Base-by-base conservation (phyloP, 2,888 invertebrate genomes). In the Abrostola tripartita region DNA sequence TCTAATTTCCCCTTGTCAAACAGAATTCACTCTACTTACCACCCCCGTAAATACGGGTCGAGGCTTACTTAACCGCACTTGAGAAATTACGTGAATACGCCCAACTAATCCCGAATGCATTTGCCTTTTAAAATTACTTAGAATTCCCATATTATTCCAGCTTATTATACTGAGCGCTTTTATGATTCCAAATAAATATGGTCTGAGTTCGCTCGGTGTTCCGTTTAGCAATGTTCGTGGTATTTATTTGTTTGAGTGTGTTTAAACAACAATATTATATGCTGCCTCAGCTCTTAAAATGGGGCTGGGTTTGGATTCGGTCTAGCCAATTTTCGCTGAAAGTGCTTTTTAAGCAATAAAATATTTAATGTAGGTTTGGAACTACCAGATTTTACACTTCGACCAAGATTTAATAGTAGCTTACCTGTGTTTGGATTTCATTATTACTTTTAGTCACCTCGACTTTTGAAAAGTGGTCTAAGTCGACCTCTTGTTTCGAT, bases 111-210 rank as follows among this genome's bases (percentile, higher is more conserved):
- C 52, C 37, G 61, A 61, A 72, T 50, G 44, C 54, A 58, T 41
- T 50, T 55, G 37, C 12, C 9, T 58, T 72, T 42, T 36, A 38
- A 53, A 14, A 38, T 24, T 49, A 35, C 38, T 9, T 52, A 37
- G 11, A 44, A 44, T n/a, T 36, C 14, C 58, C 40, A 65, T 44
- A 55, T 42, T 14, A 67, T 53, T 12, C 11, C 7, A 14, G 58
- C 24, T 73, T 50, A 52, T 54, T 12, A 24, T 37, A 37, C 37
- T 35, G 5, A 24, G 12, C 50, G 52, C 44, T 59, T 10, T 55
- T 52, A 38, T 41, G 5, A 67, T 56, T 58, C n/a, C 37, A 55
- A 58, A 67, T 67, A 52, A 61, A 53, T 14, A 55, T 50, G 49
- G 14, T 37, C 11, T 52, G 9, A 55, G 66, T 61, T 61, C 51